Base-by-base conservation (phyloP, 2,797 vertebrate genomes). In the Poeciliopsis turneri region DNA sequence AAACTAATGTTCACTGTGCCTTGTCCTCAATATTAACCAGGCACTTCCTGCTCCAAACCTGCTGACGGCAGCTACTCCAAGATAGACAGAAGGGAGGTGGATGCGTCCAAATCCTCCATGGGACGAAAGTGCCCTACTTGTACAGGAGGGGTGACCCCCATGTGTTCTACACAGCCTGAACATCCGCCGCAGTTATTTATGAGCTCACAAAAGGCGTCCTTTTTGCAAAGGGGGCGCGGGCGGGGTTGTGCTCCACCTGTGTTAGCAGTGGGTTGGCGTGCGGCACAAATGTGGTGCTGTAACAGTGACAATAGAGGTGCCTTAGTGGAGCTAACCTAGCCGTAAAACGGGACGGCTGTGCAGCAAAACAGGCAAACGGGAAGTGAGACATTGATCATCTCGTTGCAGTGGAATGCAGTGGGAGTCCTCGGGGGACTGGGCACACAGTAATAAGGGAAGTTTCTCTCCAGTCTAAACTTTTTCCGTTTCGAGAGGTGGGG, bases 151-250 rank as follows among this genome's bases (percentile, higher is more conserved):
- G 92, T 95, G 94, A 95, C 93, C 94, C 92, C 86, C 88, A 82
- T 90, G 91, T 94, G 91, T 93, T 91, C 89, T 88, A 89, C 91
- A 85, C 74, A 20, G 84, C 90, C 87, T 89, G 43, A 89, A 84
- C 87, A 89, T 88, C 87, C 81, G 72, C 89, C 90, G 81, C 86
- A 82, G 93, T 95, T 95, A 95, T 95, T 95, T 95, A 95, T 94
- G 92, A 94, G 93, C 92, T 83, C 36, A 82, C 87, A 86, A 53
- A 82, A 90, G 87, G 86, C 89, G 90, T 94, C 90, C 87, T 91
- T 45, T 20, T 90, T 89, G 84, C 75, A 86, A 87, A 79, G 30
- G 20, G 80, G 33, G 79, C 2, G 36, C 36, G 7, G 39, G 39
- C 1, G 84, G 84, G 84, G 84, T 53, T 69, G 25, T 78, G 85